These are phyloP conservation scores for Orthonyx spaldingii DNA, from an alignment of 2,113 vertebrate genomes.

Conservation along the genomic window DNA sequence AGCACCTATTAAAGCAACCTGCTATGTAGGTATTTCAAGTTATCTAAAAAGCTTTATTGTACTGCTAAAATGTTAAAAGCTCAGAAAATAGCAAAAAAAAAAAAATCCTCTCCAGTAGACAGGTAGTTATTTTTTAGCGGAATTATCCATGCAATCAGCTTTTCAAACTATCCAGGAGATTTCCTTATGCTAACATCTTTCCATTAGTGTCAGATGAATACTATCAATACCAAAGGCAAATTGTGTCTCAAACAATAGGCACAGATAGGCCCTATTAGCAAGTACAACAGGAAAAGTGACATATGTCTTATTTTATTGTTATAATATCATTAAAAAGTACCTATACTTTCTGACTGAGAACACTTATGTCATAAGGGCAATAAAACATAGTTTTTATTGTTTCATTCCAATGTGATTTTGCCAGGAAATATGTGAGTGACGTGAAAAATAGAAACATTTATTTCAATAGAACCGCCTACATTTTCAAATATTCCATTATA, in stretches of 20 bases:
- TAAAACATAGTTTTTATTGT: background rate
- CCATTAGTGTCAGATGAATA: background rate
- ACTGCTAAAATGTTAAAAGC: background rate
- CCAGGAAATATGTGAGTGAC: background rate
- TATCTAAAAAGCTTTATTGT: background rate
- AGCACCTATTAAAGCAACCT: background rate
- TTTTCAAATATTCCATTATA: background rate
- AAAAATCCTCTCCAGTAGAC: background rate
- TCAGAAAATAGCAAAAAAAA: background rate
- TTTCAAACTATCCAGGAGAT: background rate
- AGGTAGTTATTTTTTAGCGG: background rate
- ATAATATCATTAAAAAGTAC: background rate
- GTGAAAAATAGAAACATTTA: background rate
- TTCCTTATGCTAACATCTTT: background rate
- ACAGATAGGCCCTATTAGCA: background rate
- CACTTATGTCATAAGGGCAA: background rate
- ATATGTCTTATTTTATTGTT: slow-evolving; percentile 24
- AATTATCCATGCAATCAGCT: background rate
- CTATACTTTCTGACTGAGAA: background rate
- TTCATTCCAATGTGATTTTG: background rate
- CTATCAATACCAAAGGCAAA: background rate
- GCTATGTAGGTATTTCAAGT: background rate
- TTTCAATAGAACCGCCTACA: background rate
- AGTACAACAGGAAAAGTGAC: background rate
- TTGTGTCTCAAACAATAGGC: background rate